Base-by-base conservation (phyloP, 2,888 invertebrate species). In the Pteria penguin region DNA sequence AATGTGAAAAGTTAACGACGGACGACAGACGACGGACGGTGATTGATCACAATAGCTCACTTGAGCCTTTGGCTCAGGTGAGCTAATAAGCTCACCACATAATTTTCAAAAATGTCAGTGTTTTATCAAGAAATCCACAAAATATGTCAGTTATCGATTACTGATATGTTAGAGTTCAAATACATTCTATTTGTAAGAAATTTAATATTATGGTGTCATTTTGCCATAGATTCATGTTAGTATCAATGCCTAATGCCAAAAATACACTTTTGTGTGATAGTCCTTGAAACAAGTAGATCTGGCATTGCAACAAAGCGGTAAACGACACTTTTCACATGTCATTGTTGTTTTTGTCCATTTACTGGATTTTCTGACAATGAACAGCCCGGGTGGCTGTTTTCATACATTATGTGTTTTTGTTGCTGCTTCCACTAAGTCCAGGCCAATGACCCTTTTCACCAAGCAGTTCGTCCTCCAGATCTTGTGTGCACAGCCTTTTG, bases 331-430 rank as follows among this genome's bases (percentile, higher is more conserved):
- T 4, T 27, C 22, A 22, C 67, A 67, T 1, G 14, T 52, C 65
- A 66, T 66, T 3, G 65, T 33, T 26, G 65, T 66, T 66, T 66
- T 66, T n/a, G 52, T 66, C n/a, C 65, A 22, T 45, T 66, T 66
- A 4, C 18, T 22, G 65, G 65, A 66, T 66, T 66, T 22, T 66
- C 65, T 36, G 22, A 5, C 5, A 52, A 11, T 4, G 24, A 22
- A 45, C 22, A 22, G 26, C 65, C 65, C 24, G 65, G 65, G 14
- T 66, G 65, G 14, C 36, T 26, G 1, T n/a, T 14, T 22, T 14
- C 18, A 29, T 66, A 68, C 18, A n/a, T 33, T 22, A 11, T 57
- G 26, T 68, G 68, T 31, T 68, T 68, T 22, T 68, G 27, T 68
- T 32, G 11, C 5, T 22, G 22, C 57, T 57, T 18, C 57, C 57